Conservation (phyloP, 2,888 invertebrate species). For the Rhabditoides inermis region DNA sequence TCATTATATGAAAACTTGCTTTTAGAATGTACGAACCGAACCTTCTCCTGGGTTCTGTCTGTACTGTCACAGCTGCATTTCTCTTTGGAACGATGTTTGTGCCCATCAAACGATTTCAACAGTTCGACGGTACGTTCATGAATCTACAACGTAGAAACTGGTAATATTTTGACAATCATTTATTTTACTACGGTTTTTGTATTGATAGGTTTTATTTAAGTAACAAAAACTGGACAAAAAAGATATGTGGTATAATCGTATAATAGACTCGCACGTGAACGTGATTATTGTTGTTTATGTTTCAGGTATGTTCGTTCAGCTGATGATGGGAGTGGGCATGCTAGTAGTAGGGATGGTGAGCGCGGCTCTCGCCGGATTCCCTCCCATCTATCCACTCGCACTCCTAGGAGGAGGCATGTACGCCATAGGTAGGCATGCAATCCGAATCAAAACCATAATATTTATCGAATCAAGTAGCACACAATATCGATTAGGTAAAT, state of each 20-base stretch:
- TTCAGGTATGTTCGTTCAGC: constrained; percentile 28
- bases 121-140: constrained; percentile 30
- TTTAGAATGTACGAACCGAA: too few relatives aligned
- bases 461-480: too few relatives aligned
- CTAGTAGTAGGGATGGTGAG: constrained; percentile 18
- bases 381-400: neutral
- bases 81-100: constrained; percentile 30
- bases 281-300: too few relatives aligned
- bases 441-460: neutral
- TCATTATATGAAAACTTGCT: too few relatives aligned
- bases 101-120: constrained; percentile 29
- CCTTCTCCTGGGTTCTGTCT: too few relatives aligned
- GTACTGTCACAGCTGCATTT: constrained; percentile 17
- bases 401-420: neutral
- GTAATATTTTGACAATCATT: too few relatives aligned
- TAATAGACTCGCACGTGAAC: too few relatives aligned
- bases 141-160: too few relatives aligned
- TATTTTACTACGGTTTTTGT: neutral
- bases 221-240: too few relatives aligned
- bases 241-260: too few relatives aligned
- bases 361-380: neutral
- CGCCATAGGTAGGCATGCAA: constrained; percentile 18
- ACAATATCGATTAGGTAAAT: too few relatives aligned
- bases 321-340: constrained; percentile 29
- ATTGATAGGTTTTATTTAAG: too few relatives aligned